Evolutionary conservation across 2,113 vertebrate genomes (phyloP).

Genomic region (Nycticorax nycticorax): DNA sequence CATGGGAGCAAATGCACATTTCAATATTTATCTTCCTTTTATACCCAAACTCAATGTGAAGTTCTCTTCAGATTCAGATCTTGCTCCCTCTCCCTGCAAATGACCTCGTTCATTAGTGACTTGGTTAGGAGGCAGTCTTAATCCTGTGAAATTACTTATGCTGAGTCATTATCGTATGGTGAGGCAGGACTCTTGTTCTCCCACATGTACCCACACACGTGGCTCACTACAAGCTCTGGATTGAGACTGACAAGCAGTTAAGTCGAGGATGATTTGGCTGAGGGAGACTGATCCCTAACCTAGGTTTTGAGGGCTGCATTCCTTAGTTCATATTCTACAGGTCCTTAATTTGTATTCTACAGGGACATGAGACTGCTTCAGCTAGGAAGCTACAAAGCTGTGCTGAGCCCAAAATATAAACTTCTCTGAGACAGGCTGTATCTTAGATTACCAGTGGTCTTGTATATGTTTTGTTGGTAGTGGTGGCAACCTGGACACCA

Average conservation of each 20-base stretch:
- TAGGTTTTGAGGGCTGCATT: background rate
- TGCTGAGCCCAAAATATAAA: background rate
- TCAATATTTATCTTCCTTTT: background rate
- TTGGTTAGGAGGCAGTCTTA: background rate
- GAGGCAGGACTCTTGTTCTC: background rate
- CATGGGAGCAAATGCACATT: background rate
- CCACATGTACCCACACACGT: fast-evolving
- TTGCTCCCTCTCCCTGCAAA: background rate
- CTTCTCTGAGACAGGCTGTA: background rate
- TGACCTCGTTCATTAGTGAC: background rate
- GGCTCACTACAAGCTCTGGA: background rate
- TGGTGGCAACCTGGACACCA: background rate
- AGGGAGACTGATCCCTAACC: background rate
- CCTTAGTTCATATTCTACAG: background rate
- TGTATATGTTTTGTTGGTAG: background rate
- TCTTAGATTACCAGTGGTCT: background rate
- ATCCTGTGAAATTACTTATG: background rate
- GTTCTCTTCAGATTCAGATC: background rate
- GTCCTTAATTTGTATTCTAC: background rate
- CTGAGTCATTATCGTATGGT: fast-evolving
- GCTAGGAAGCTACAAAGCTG: background rate
- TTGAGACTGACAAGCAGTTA: background rate
- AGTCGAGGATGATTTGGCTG: background rate
- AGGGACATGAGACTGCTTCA: background rate
- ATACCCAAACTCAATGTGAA: background rate